These are phyloP conservation scores for Drosophila melanica DNA, from an alignment of 1,140 invertebrate genomes.

Conservation along the genomic window DNA sequence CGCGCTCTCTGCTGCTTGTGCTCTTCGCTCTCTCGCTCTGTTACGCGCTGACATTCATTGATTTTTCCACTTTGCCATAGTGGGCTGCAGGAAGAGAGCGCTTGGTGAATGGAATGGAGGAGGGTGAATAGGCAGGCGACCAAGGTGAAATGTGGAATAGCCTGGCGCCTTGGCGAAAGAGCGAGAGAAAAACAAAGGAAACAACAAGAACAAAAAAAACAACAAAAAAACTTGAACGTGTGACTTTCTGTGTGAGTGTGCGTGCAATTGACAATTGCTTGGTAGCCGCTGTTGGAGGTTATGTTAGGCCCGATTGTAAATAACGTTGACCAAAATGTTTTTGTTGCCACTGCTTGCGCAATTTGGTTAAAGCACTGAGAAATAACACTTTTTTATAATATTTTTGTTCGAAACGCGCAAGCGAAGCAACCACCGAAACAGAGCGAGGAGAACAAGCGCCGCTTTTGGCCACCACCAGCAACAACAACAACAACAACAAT, in stretches of 20 bases:
- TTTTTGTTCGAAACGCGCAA: slow-evolving; percentile 17
- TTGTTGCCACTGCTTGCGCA: slow-evolving; percentile 31
- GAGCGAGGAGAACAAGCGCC: slow-evolving; percentile 23
- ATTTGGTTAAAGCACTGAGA: slow-evolving; percentile 11
- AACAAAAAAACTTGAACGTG: neutral
- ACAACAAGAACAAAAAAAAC: neutral
- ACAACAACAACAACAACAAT: slow-evolving; percentile 21
- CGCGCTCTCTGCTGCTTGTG: slow-evolving; percentile 36
- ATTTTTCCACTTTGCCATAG: slow-evolving; percentile 53
- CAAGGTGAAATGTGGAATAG: slow-evolving; percentile 13
- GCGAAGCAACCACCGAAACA: slow-evolving; percentile 41
- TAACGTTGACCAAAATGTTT: slow-evolving; percentile 23
- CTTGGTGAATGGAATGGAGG: neutral
- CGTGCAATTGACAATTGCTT: slow-evolving; percentile 26
- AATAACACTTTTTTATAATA: slow-evolving; percentile 3
- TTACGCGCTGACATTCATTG: slow-evolving; percentile 54
- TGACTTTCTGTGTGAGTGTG: slow-evolving; percentile 3
- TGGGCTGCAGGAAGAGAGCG: slow-evolving; percentile 4
- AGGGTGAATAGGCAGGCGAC: neutral
- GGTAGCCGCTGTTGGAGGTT: slow-evolving; percentile 22
- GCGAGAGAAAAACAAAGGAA: slow-evolving; percentile 39
- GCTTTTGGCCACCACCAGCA: slow-evolving; percentile 42
- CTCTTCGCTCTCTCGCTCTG: slow-evolving; percentile 28
- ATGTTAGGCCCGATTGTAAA: slow-evolving; percentile 41
- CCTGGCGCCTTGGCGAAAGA: slow-evolving; percentile 1